Base-by-base conservation (phyloP, 2,888 invertebrate genomes). In the Netelia virgata region DNA sequence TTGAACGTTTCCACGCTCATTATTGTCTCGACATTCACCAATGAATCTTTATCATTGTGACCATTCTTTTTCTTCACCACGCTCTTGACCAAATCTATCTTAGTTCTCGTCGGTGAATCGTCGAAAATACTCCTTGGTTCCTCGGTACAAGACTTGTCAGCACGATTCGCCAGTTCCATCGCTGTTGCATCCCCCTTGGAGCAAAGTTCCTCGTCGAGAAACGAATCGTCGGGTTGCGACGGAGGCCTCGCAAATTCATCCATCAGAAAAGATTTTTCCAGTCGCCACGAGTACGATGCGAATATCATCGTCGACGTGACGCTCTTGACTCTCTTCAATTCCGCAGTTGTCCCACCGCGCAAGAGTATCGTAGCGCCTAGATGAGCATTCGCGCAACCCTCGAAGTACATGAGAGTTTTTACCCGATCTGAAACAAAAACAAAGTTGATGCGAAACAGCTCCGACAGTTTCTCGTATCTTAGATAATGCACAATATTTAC, bases 331-430 rank as follows among this genome's bases (percentile, higher is more conserved):
- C 96, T 96, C 10, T 96, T 95, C 8, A 99, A 94, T 92, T 98
- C 98, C 77, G 95, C 93, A 0, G 95, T 94, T 0, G 95, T 95
- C 1, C 95, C 95, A 0, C 98, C 98, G n/a, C 98, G 95, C 1
- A 99, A 94, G 2, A 98, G 93, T 61, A 99, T 96, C 18, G 98
- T 98, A 87, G 98, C 97, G 0, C 98, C 98, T 1, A 98, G 94
- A 89, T 97, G 96, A 0, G 97, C 95, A 90, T 96, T 96, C 0
- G 97, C 96, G 88, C 98, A 97, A 6, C 98, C 98, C 93, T 99
- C 99, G 88, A 99, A 96, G 88, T 97, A 97, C 97, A 99, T 98
- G 43, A 99, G 94, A 0, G 98, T 98, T 94, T 99, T 99, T 28
- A 94, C 94, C 0, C 95, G 94, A 89, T 95, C 96, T 96, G 92